Percentiles rank a stretch among this genome's conserved stretches.
Evolutionary conservation across 35 echinoderm and acorn worm genomes (phyloP).

Genomic region (Heliocidaris erythrogramma): DNA sequence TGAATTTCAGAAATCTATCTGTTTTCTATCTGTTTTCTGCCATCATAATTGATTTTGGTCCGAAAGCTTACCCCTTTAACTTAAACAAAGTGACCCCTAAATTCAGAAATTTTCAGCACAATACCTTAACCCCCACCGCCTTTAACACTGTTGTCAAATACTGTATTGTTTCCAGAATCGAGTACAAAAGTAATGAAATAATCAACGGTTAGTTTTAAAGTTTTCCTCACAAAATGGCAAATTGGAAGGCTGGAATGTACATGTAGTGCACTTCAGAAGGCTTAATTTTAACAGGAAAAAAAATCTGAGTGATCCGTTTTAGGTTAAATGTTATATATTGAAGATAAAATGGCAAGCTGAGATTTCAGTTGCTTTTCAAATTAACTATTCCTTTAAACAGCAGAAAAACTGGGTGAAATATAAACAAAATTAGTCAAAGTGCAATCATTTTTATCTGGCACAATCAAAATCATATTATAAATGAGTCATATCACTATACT

Average conservation of each 20-base stretch:
- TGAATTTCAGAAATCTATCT: not conserved
- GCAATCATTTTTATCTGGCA: not conserved
- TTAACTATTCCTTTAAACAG: not conserved
- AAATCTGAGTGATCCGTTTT: not conserved
- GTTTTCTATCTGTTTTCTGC: not conserved
- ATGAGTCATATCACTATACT: not conserved
- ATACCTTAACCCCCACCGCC: not conserved
- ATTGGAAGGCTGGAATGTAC: not conserved
- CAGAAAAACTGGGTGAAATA: not conserved
- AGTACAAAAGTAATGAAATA: not conserved
- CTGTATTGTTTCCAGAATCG: not conserved
- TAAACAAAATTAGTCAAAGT: not conserved
- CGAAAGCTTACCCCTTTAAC: not conserved
- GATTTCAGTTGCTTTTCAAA: not conserved
- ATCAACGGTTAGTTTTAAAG: not conserved
- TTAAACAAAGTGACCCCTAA: not conserved
- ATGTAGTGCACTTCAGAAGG: not conserved
- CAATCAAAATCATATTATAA: not conserved
- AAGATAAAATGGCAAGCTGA: not conserved
- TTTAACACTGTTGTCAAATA: not conserved
- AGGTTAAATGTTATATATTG: not conserved
- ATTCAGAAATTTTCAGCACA: not conserved
- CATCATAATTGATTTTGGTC: not conserved
- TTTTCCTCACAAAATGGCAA: not conserved
- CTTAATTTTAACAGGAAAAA: not conserved